Evolutionary conservation across 64 coral and sea anemone species (phyloP).

Genomic region (Trachythela sp.): DNA sequence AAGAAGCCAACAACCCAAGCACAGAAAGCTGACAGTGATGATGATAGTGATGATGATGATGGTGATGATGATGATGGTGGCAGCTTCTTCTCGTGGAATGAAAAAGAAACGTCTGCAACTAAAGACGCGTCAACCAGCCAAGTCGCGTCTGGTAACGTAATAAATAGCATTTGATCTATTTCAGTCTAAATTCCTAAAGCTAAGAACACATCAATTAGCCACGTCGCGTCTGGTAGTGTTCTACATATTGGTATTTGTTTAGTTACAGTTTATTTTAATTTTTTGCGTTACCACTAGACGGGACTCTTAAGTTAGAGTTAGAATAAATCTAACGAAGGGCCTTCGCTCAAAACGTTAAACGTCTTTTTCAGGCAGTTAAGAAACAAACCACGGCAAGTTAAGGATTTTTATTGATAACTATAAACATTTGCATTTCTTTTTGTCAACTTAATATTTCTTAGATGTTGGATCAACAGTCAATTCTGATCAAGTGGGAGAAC

Average conservation of each 20-base stretch:
- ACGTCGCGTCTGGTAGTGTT: not conserved
- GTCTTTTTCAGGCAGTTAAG: no score
- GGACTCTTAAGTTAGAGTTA: no score
- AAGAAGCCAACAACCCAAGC: constrained; percentile 19
- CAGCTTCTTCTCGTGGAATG: constrained; percentile 76
- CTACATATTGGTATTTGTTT: not conserved
- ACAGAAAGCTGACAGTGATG: constrained; percentile 33
- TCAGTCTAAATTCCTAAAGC: not conserved
- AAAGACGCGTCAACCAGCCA: not conserved
- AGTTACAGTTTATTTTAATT: not conserved
- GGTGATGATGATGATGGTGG: constrained; percentile 60
- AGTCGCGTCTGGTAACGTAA: not conserved
- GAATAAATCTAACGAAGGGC: no score
- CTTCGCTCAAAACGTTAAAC: no score
- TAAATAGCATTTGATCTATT: not conserved
- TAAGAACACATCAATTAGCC: not conserved
- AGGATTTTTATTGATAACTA: not conserved
- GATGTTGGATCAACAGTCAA: not conserved
- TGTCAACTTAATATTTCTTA: not conserved
- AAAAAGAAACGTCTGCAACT: not conserved
- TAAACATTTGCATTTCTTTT: not conserved
- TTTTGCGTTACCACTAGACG: no score
- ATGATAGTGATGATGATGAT: constrained; percentile 44
- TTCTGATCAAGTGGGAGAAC: not conserved
- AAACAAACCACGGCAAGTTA: no score